Conservation (phyloP, 2,888 invertebrate species). For the Lasioglossum pauxillum region DNA sequence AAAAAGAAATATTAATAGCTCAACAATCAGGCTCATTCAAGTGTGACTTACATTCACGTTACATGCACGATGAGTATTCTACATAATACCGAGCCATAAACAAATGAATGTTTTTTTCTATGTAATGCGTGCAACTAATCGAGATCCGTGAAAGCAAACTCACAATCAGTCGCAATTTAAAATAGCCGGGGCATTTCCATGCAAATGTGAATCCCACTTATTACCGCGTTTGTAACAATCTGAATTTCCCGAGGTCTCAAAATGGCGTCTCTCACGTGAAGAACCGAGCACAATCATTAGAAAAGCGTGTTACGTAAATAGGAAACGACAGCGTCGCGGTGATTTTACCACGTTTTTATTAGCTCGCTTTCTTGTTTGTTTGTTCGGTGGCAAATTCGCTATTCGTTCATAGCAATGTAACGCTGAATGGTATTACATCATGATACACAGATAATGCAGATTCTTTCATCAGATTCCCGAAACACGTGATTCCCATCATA, state of each 20-base stretch:
- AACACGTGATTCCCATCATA: background rate
- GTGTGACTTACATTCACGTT: too few relatives aligned
- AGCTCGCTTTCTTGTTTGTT: too few relatives aligned
- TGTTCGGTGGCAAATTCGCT: too few relatives aligned
- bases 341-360: too few relatives aligned
- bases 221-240: background rate
- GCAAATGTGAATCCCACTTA: background rate
- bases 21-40: background rate
- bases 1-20: background rate
- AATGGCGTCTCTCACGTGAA: background rate
- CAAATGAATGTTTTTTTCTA: background rate
- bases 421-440: slow-evolving; percentile 57
- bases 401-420: slow-evolving; percentile 47
- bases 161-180: background rate
- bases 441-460: slow-evolving; percentile 7
- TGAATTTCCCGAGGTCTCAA: background rate
- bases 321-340: slow-evolving; percentile 19
- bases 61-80: too few relatives aligned
- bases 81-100: background rate
- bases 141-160: background rate
- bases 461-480: slow-evolving; percentile 25
- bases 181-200: background rate
- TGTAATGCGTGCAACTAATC: background rate
- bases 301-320: slow-evolving; percentile 8
- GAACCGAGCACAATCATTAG: background rate